Base-by-base conservation (phyloP, 2,888 invertebrate genomes). In the Cactoblastis cactorum region DNA sequence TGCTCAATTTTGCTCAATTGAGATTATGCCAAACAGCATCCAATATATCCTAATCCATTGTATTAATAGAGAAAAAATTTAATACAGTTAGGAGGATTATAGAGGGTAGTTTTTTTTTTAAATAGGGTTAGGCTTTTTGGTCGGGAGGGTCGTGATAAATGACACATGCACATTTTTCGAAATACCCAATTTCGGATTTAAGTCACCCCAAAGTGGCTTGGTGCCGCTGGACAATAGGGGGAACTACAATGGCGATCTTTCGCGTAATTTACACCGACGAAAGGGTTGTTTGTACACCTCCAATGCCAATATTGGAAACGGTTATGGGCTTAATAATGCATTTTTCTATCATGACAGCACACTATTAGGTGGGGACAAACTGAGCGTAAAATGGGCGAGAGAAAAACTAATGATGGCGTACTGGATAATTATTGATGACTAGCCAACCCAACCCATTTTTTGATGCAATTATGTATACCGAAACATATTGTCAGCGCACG, bases 111-210 rank as follows among this genome's bases (percentile, higher is more conserved):
- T 89, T 89, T 22, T 89, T 89, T 22, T 89, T 89, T 87, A 86
- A 88, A 88, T 85, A 86, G 88, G 88, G 88, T 85, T 86, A 86
- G 77, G 71, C 74, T 84, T 80, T 85, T 85, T 80, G 79, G 80
- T 69, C 74, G 71, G 72, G 65, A 82, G 88, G 86, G 85, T 83
- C 74, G 86, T 90, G 90, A 90, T 90, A 90, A 90, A 90, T 90
- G 90, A 90, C 90, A 90, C 90, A 90, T 90, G 90, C 89, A 88
- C 88, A 88, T 89, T 88, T 86, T 87, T 87, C 88, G 85, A 90
- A 90, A 90, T 90, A 90, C 90, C 90, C 90, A 90, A 90, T 90
- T 90, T 90, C 84, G 89, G 90, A 90, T 90, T 90, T 90, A 90
- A 90, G 89, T 90, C 89, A 84, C 89, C 90, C 90, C 85, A 90